phyloP scores from a whole-genome alignment of 2,888 invertebrate genomes.

The Teleiodes luculella region DNA sequence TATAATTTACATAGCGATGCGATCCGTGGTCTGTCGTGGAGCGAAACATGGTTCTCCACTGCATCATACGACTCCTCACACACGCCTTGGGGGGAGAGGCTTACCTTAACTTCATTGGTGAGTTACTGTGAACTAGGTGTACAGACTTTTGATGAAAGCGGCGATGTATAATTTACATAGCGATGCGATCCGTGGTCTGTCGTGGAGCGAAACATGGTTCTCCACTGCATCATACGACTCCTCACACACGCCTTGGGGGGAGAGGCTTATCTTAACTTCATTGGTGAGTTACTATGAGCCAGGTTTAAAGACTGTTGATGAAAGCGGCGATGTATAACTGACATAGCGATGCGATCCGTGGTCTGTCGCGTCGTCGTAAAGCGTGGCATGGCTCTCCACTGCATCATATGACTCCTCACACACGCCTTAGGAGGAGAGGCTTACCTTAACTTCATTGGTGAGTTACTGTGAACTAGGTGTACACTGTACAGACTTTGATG shows the following conservation, averaged over 20 bases:
- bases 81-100: conserved; percentile 97
- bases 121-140: too few relatives aligned
- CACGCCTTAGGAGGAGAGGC: conserved; percentile 97
- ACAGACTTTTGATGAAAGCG: conserved; percentile 99
- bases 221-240: conserved; percentile 98
- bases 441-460: conserved; percentile 99
- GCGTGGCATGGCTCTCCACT: conserved; percentile 84
- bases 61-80: conserved; percentile 96
- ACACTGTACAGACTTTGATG: too few relatives aligned
- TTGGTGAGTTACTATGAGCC: conserved; percentile 88
- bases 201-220: conserved; percentile 94
- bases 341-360: too few relatives aligned
- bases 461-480: too few relatives aligned
- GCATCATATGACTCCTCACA: conserved; percentile 68
- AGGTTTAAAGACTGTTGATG: too few relatives aligned
- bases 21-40: conserved; percentile 86
- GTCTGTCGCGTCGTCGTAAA: too few relatives aligned
- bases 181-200: conserved; percentile 83
- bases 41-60: conserved; percentile 97
- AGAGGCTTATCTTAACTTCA: conserved; percentile 99
- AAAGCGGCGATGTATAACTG: too few relatives aligned
- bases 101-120: conserved; percentile 99
- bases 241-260: conserved; percentile 97
- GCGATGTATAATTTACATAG: conserved; percentile 98
- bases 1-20: conserved; percentile 94